A percentile compares a stretch with the other conserved stretches of the same genome.
phyloP scores from a whole-genome alignment of 2,888 invertebrate species.

The Saturnia japonica region DNA sequence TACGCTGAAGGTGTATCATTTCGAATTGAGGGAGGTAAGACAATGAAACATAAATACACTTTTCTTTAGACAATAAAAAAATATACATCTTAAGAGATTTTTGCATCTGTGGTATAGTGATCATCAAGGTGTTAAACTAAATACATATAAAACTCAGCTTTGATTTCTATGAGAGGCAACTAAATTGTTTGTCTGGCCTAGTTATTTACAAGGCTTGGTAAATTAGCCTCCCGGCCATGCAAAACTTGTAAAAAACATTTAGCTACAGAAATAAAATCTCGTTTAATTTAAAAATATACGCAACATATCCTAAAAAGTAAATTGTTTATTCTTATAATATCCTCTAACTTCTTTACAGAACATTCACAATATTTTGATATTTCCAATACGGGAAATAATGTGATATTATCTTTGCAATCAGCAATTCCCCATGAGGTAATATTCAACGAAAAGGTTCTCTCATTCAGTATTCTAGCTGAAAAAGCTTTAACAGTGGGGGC shows the following conservation, averaged over 20 bases:
- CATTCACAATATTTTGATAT: slow-evolving; percentile 52
- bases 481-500: slow-evolving; percentile 55
- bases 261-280: neutral
- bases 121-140: neutral
- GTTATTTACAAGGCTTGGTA: too few species aligned
- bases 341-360: slow-evolving; percentile 43
- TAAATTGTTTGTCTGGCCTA: neutral
- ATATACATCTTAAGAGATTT: neutral
- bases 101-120: neutral
- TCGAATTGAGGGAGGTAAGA: slow-evolving; percentile 57
- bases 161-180: neutral
- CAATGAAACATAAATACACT: neutral
- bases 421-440: slow-evolving; percentile 58
- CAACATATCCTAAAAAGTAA: neutral
- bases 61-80: too few species aligned
- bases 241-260: neutral
- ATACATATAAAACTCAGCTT: neutral
- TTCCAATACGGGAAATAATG: slow-evolving; percentile 35
- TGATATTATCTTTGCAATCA: slow-evolving; percentile 38
- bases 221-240: too few species aligned
- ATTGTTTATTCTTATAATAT: neutral
- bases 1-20: slow-evolving; percentile 52
- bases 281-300: neutral
- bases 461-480: slow-evolving; percentile 56
- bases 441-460: slow-evolving; percentile 55